Conservation (phyloP, 2,888 invertebrate genomes). For the Julus scanicus region DNA sequence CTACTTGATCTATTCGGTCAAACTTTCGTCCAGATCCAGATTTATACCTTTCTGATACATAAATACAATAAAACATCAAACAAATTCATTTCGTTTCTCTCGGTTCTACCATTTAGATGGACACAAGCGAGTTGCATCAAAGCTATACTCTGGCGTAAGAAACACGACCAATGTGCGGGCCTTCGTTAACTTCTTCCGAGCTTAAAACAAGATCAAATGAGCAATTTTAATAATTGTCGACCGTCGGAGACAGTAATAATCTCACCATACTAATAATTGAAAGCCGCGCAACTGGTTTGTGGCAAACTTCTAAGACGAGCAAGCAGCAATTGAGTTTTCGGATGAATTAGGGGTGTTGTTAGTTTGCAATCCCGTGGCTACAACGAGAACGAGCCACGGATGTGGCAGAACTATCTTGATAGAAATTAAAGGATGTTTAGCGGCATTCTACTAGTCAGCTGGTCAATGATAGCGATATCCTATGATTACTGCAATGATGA, state of each 20-base stretch:
- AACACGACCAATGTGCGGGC: neutral
- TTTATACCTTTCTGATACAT: constrained; percentile 29
- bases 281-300: neutral
- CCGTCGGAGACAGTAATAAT: neutral
- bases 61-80: neutral
- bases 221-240: neutral
- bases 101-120: neutral
- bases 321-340: neutral
- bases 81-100: neutral
- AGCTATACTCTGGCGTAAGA: neutral
- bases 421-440: constrained; percentile 8
- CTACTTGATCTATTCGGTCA: neutral
- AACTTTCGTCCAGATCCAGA: neutral
- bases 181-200: neutral
- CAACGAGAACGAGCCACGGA: neutral
- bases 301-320: neutral
- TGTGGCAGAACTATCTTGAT: neutral
- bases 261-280: neutral
- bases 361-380: neutral
- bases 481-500: constrained; percentile 6
- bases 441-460: neutral
- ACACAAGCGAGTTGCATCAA: neutral
- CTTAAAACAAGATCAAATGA: neutral
- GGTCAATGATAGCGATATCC: neutral
- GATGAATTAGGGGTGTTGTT: neutral